Base-by-base conservation (phyloP, 2,797 vertebrate genomes). In the Remorina albescens region DNA sequence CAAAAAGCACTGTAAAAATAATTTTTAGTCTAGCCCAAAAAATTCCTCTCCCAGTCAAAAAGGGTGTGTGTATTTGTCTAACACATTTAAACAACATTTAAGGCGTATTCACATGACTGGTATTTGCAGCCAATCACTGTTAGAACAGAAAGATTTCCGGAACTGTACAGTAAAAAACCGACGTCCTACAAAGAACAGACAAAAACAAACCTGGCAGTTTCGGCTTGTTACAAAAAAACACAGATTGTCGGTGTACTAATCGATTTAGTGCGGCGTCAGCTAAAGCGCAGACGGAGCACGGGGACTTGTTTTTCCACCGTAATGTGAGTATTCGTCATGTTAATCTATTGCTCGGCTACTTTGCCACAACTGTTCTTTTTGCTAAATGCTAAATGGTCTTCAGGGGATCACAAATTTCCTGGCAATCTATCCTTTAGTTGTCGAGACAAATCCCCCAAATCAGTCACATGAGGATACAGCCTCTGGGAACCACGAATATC, bases 1-100 rank as follows among this genome's bases (percentile, higher is more conserved):
- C 46, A 77, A 78, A 58, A 21, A 47, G 44, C 16, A 78, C 56
- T 68, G 70, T 57, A 56, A 71, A 58, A 79, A 46, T 55, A 60
- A 57, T 42, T 37, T 70, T 36, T 57, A 30, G 1, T 54, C 25
- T 57, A 3, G 32, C 19, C 9, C 26, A 54, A 50, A 51, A 51
- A 69, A 36, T 6, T 6, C 70, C 25, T 53, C 21, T 62, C 34
- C 70, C 18, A 26, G 55, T 70, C 34, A 25, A 51, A 83, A 63
- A 13, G 59, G 57, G 54, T 46, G 60, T 42, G 47, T 28, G 4
- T 25, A 54, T 58, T 61, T 66, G 23, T 39, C 15, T 19, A 32
- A 70, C 19, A 69, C 18, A 23, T 58, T 67, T n/a, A 50, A 76
- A 68, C 13, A 6, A 36, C 30, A 63, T 9, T 25, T 23, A 66